Evolutionary conservation across 1,140 invertebrate genomes (phyloP).

Genomic region (Bombus balteatus): DNA sequence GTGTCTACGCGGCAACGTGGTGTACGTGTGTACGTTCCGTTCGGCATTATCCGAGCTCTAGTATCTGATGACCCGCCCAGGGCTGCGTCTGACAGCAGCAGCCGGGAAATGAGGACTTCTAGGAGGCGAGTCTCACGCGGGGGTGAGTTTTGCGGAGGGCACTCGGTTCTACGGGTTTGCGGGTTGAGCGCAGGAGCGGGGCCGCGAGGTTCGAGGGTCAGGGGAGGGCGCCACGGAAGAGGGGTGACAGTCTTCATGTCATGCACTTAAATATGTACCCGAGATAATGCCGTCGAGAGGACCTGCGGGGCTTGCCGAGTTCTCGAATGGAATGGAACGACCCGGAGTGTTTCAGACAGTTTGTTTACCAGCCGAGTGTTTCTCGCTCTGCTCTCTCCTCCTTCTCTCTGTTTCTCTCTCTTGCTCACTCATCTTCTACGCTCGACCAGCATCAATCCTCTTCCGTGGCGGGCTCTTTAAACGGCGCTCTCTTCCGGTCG

Average conservation of each 20-base stretch:
- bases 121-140: constrained; percentile 64
- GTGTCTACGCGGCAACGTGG: constrained; percentile 12
- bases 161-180: constrained; percentile 46
- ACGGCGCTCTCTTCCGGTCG: constrained; percentile 51
- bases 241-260: constrained; percentile 75
- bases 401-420: constrained; percentile 16
- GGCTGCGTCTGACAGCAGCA: constrained; percentile 81
- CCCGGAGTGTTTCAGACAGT: constrained; percentile 81
- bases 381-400: constrained; percentile 41
- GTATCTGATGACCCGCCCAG: constrained; percentile 82
- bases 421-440: constrained; percentile 1
- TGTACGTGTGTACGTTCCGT: constrained; percentile 68
- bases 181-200: constrained; percentile 39
- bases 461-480: constrained; percentile 36
- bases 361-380: constrained; percentile 79
- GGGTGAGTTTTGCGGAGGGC: constrained; percentile 64
- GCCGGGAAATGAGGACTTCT: constrained; percentile 79
- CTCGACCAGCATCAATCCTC: constrained; percentile 36
- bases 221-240: constrained; percentile 38
- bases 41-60: constrained; percentile 76
- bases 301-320: constrained; percentile 69
- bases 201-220: constrained; percentile 32
- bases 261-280: constrained; percentile 82
- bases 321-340: constrained; percentile 73
- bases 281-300: constrained; percentile 80